phyloP scores from a whole-genome alignment of 1,140 invertebrate species.

The Bombus superbus region DNA sequence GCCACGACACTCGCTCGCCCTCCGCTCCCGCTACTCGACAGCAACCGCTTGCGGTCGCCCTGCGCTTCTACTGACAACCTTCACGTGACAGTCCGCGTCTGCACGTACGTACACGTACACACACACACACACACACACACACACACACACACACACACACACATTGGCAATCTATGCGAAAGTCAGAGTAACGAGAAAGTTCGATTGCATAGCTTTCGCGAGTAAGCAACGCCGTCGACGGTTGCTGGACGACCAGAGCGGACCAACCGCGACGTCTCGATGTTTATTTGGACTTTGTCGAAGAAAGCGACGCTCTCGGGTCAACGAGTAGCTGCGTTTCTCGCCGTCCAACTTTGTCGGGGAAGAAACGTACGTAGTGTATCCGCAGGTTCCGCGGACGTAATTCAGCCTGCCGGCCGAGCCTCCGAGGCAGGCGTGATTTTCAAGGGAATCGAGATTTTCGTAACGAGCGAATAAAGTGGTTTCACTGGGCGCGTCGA shows the following conservation, averaged over 20 bases:
- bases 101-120: not conserved
- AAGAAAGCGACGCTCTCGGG: not conserved
- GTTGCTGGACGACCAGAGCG: too few relatives aligned
- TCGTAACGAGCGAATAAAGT: too few relatives aligned
- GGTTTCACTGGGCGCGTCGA: too few relatives aligned
- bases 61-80: not conserved
- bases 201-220: not conserved
- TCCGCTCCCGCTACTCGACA: too few relatives aligned
- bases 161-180: not conserved
- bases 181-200: conserved; percentile 3
- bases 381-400: not conserved
- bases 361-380: not conserved
- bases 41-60: too few relatives aligned
- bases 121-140: not conserved
- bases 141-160: too few relatives aligned
- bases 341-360: not conserved
- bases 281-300: too few relatives aligned
- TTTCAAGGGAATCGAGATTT: too few relatives aligned
- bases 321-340: not conserved
- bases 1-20: not conserved
- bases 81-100: not conserved
- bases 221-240: conserved; percentile 12
- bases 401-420: not conserved
- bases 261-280: too few relatives aligned
- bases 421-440: not conserved